Percentiles rank a stretch among this genome's conserved stretches.
phyloP scores from a whole-genome alignment of 2,888 invertebrate species.

The Cephus spinipes region DNA sequence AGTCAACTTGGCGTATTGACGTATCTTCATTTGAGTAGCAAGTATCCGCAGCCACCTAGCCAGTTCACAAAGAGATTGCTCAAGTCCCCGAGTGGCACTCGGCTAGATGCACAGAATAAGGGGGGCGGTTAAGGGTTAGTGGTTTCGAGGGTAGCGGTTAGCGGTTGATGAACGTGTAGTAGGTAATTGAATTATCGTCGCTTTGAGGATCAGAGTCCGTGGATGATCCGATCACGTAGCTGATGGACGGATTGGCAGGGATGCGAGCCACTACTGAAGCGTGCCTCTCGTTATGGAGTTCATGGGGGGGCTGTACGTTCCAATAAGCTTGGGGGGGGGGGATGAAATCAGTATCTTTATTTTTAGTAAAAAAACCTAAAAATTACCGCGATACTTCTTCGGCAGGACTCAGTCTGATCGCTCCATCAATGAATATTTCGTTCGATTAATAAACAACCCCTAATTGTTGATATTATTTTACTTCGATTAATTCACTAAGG shows the following conservation, averaged over 20 bases:
- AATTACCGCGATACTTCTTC: not conserved
- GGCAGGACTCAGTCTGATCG: not conserved
- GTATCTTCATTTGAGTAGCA: not conserved
- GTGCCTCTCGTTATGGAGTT: conserved; percentile 3
- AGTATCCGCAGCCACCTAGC: not conserved
- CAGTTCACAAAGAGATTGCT: not conserved
- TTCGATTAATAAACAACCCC: not conserved
- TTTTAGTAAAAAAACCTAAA: not conserved
- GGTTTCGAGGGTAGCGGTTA: conserved; percentile 49
- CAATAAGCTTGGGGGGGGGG: not conserved
- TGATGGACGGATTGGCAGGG: conserved; percentile 62
- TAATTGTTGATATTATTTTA: not conserved
- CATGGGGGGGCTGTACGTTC: not conserved
- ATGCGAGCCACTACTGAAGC: conserved; percentile 60
- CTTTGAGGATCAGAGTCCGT: conserved; percentile 66
- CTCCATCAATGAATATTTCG: not conserved
- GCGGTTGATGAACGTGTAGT: conserved; percentile 62
- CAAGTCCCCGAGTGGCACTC: conserved; percentile 7
- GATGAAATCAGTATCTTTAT: not conserved
- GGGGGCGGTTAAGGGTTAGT: conserved; percentile 40
- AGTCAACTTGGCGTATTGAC: not conserved
- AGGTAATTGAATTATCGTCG: conserved; percentile 66
- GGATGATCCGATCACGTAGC: conserved; percentile 64
- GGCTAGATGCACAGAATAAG: conserved; percentile 10
- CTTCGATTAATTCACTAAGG: not conserved